Conservation (phyloP, 2,888 invertebrate genomes). For the Ochropleura plecta region DNA sequence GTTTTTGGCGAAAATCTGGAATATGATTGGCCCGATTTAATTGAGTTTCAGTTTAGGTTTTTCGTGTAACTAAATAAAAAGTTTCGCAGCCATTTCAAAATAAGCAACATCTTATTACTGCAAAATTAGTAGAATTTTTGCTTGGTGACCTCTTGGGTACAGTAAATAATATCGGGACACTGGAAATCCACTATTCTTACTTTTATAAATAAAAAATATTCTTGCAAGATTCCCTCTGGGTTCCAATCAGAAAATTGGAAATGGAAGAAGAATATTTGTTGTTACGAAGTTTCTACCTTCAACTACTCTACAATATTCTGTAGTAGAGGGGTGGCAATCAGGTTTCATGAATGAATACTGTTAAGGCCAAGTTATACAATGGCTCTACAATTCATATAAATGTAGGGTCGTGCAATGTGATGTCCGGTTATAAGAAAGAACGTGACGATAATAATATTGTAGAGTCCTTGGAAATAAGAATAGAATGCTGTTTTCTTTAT, state of each 20-base stretch:
- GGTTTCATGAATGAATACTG: constrained; percentile 60
- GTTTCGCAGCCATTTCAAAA: not conserved
- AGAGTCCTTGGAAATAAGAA: constrained; percentile 6
- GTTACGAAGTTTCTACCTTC: constrained; percentile 37
- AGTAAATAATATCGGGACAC: not conserved
- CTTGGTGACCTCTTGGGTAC: not conserved
- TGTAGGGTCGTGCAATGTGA: constrained; percentile 9
- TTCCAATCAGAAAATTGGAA: not conserved
- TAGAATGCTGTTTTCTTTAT: not conserved
- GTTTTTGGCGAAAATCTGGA: not conserved
- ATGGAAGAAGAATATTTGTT: not conserved
- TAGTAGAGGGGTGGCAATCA: constrained; percentile 60
- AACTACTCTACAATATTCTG: constrained; percentile 53
- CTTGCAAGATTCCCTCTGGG: not conserved
- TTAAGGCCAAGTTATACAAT: constrained; percentile 52
- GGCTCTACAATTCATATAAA: constrained; percentile 2
- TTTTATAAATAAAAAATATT: not conserved
- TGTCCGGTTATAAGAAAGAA: not conserved
- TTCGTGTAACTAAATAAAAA: not conserved
- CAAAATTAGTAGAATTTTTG: not conserved
- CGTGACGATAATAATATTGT: constrained; percentile 17
- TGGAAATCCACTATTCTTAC: not conserved
- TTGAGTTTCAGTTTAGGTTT: too few species aligned
- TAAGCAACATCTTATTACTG: too few species aligned
- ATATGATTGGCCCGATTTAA: not conserved